These are phyloP conservation scores for Pristionchus pacificus DNA, from an alignment of 1,140 invertebrate genomes.

Conservation along the genomic window DNA sequence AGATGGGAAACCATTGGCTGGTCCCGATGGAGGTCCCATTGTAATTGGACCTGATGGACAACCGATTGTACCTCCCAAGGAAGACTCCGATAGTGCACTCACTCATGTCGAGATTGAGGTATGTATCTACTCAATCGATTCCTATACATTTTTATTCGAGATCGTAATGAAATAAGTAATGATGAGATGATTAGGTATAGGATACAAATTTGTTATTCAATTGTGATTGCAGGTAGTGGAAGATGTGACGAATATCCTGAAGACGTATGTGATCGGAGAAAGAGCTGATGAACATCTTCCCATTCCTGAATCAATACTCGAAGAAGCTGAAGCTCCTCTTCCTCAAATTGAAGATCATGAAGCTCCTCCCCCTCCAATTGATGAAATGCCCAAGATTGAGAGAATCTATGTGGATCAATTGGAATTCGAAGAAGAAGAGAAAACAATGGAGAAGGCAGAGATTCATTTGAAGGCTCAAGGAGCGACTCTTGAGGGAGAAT, in stretches of 20 bases:
- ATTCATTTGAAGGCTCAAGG: conserved; percentile 25
- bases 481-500: conserved; percentile 30
- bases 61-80: conserved; percentile 14
- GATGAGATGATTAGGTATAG: no score
- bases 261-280: conserved; percentile 37
- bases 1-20: no score
- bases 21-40: no score
- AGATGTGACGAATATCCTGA: conserved; percentile 36
- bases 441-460: conserved; percentile 21
- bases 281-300: conserved; percentile 26
- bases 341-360: conserved; percentile 16
- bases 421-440: conserved; percentile 22
- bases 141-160: no score
- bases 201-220: no score
- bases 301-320: conserved; percentile 16
- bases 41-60: background rate
- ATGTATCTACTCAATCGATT: background rate
- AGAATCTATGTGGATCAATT: conserved; percentile 35
- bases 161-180: no score
- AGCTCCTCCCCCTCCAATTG: conserved; percentile 15
- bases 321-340: background rate
- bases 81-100: conserved; percentile 14
- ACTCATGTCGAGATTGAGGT: conserved; percentile 32
- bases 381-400: conserved; percentile 16
- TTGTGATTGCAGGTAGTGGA: conserved; percentile 23